A percentile compares a stretch with the other conserved stretches of the same genome.
These are phyloP conservation scores for Morpho helenor DNA, from an alignment of 2,888 invertebrate species.

Conservation along the genomic window DNA sequence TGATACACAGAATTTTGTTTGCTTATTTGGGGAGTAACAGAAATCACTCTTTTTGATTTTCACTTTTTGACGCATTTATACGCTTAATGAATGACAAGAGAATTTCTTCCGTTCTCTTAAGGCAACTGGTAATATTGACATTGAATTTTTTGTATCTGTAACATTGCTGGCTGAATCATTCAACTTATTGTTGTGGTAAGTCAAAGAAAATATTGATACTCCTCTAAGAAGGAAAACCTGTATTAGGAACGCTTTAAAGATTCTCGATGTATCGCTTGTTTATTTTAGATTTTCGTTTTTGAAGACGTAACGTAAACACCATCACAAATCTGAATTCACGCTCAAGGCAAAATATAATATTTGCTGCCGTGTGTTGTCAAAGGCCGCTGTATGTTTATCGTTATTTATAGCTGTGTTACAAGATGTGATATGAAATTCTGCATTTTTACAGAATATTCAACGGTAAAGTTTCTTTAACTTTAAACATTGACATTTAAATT, in stretches of 20 bases:
- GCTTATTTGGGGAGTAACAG: too few species aligned
- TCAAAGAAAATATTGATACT: too few species aligned
- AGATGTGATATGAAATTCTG: slow-evolving; percentile 8
- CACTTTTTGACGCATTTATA: too few species aligned
- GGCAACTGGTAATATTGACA: too few species aligned
- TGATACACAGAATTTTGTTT: too few species aligned
- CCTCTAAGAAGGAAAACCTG: background rate
- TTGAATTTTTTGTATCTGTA: too few species aligned
- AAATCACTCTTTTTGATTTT: too few species aligned
- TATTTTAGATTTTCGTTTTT: slow-evolving; percentile 17
- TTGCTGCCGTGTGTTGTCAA: slow-evolving; percentile 16
- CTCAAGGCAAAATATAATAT: slow-evolving; percentile 18
- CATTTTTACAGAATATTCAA: slow-evolving; percentile 1
- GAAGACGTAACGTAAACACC: slow-evolving; percentile 21
- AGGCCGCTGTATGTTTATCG: slow-evolving; percentile 19
- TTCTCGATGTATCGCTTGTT: slow-evolving; percentile 7
- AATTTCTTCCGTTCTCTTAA: too few species aligned
- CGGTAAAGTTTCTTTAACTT: background rate
- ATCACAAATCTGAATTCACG: slow-evolving; percentile 18
- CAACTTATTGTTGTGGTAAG: too few species aligned
- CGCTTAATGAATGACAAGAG: too few species aligned
- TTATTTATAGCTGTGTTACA: slow-evolving; percentile 16
- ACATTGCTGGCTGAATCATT: too few species aligned
- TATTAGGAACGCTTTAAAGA: slow-evolving; percentile 2
- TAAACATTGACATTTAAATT: too few species aligned